Evolutionary conservation across 2,888 invertebrate genomes (phyloP), one percentile per base, ranked within the genome.

Genomic region (Aproaerema taeniolella): DNA sequence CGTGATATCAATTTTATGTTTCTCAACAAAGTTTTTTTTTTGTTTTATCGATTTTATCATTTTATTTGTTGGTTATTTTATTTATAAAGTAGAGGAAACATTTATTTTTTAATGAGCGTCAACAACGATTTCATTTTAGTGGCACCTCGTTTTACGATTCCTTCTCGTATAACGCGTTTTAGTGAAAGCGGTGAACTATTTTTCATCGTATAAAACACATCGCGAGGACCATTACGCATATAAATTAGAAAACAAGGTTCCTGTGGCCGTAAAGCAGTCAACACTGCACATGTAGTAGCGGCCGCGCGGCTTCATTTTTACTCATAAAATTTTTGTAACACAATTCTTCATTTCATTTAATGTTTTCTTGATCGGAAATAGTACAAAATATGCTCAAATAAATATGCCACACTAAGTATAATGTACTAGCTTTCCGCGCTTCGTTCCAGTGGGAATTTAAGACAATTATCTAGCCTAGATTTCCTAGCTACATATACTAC

Each of bases 191-290:
- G 41, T 43, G 44, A 52, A 44, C 61, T 67, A 55, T 58, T 76
- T 75, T 69, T 74, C 62, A 66, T 67, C 59, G 63, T 70, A 72
- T 75, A 74, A 74, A 73, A 73, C 53, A 67, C 67, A 69, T 74
- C 67, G 70, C 47, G 61, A 49, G 53, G 65, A 55, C 53, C 67
- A 71, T 77, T 69, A 74, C 51, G 54, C 49, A 49, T 47, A 62
- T 74, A 71, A 76, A 74, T 71, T 65, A 68, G 54, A 54, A 58
- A 49, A 66, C 73, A 69, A 70, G 67, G 68, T 77, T 62, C 62
- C 61, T 59, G 49, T 45, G 34, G 14, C 61, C 53, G 70, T 81
- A 69, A 78, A 75, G 59, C 55, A 69, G 66, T 79, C 72, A 65
- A 60, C 69, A 57, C 48, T 47, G 47, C 47, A 51, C 50, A 49